phyloP scores from a whole-genome alignment of 2,113 vertebrate species.

The Pontoporia blainvillei region DNA sequence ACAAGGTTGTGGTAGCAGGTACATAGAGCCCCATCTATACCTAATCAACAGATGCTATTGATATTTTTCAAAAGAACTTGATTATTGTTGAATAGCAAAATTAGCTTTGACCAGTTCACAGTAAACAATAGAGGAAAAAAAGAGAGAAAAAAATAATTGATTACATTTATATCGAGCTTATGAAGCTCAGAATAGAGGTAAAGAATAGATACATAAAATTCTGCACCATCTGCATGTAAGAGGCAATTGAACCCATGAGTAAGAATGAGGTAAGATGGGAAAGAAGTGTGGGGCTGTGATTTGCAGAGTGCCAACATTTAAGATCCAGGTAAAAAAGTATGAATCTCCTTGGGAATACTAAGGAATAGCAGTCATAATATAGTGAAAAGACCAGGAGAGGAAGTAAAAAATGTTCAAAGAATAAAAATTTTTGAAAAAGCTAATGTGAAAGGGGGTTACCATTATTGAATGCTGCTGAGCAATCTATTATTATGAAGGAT shows the following conservation, averaged over 20 bases:
- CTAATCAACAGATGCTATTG: not conserved
- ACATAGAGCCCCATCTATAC: not conserved
- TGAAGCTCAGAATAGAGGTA: not conserved
- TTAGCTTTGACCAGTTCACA: not conserved
- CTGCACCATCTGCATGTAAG: not conserved
- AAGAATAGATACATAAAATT: not conserved
- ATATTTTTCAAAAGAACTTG: not conserved
- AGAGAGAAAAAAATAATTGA: not conserved
- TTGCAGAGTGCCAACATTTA: not conserved
- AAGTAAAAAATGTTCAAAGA: not conserved
- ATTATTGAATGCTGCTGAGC: not conserved
- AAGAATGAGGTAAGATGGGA: not conserved
- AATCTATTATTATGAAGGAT: not conserved
- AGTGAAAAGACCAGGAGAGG: not conserved
- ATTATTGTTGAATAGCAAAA: not conserved
- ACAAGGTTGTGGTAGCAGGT: not conserved
- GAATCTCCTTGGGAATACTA: not conserved
- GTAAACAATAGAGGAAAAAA: not conserved
- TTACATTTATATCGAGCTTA: not conserved
- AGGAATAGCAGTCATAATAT: not conserved
- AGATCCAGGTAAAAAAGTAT: not conserved
- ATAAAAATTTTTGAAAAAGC: not conserved
- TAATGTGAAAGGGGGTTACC: not conserved
- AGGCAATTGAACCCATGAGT: not conserved
- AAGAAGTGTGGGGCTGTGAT: not conserved